Evolutionary conservation across 2,113 vertebrate species (phyloP).

Genomic region (Lophotis ruficrista): DNA sequence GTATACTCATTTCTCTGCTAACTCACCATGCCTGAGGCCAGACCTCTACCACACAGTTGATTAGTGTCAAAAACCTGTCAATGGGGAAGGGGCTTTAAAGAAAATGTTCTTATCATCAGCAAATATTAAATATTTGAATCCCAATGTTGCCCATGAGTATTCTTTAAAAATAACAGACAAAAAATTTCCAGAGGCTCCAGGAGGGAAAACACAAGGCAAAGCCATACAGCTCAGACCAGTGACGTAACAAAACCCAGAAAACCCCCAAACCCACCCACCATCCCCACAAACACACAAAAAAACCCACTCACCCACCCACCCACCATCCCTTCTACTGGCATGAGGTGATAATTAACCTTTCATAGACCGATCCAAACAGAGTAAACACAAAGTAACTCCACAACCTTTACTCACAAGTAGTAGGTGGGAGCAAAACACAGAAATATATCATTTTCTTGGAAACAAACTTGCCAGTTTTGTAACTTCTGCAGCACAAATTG

Average conservation of each 20-base stretch:
- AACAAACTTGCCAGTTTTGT: neutral
- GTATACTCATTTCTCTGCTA: neutral
- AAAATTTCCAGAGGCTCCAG: neutral
- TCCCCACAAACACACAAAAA: neutral
- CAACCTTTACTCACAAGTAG: neutral
- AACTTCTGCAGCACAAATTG: neutral
- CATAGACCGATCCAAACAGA: neutral
- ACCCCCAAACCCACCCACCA: neutral
- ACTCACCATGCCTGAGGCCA: neutral
- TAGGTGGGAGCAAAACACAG: neutral
- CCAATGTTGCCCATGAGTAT: neutral
- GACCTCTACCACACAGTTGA: neutral
- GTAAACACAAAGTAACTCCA: neutral
- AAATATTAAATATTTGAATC: neutral
- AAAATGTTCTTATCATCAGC: neutral
- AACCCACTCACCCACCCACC: neutral
- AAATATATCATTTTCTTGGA: neutral
- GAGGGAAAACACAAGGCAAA: neutral
- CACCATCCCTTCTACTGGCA: neutral
- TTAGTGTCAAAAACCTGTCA: neutral
- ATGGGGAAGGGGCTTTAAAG: neutral
- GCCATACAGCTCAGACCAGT: neutral
- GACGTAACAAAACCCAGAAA: neutral
- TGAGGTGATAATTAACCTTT: neutral
- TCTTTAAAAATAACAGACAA: neutral